Evolutionary conservation across 2,113 vertebrate genomes (phyloP), one percentile per base, ranked within the genome.

Genomic region (Passer montanus): DNA sequence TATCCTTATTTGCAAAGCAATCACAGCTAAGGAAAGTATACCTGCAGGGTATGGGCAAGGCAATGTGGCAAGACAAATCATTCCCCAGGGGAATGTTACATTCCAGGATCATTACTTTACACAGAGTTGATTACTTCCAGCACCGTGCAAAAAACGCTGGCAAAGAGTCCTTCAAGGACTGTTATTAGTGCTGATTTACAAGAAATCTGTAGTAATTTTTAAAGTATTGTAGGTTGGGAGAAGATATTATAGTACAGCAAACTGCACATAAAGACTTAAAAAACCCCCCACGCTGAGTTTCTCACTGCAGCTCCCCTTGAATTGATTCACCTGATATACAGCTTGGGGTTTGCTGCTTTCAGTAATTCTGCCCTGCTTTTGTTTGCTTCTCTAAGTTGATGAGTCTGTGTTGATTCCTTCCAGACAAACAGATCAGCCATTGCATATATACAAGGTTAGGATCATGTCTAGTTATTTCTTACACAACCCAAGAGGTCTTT

Each of bases 201-300:
- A 75, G 77, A 73, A 91, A 91, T 72, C 43, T 76, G 55, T 83
- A 79, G 81, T 83, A 89, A 68, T 91, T 84, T 87, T 96, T 92
- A 35, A 93, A 93, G 66, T 50, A 69, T 43, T 69, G 23, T 53
- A 84, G 39, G 35, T 21, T 78, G 47, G 43, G 70, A 89, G 77
- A 68, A 63, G 68, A 63, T 35, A 56, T 52, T 89, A 43, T 64
- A 82, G 18, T 58, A 20, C n/a, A 92, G 49, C 60, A 64, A 56
- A 53, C 20, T 53, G 44, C 33, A 21, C 1, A 3, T 15, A 49
- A 73, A 75, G 31, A 24, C 13, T 81, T 41, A 2, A 18, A 64
- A 84, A 87, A 83, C 28, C 39, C 0, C 0, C 19, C 50, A 35
- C 0, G 0, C 43, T 68, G 53, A 46, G 41, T 41, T 93, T 75